Conservation (phyloP, 2,797 vertebrate species). For the Rhinophrynus dorsalis region DNA sequence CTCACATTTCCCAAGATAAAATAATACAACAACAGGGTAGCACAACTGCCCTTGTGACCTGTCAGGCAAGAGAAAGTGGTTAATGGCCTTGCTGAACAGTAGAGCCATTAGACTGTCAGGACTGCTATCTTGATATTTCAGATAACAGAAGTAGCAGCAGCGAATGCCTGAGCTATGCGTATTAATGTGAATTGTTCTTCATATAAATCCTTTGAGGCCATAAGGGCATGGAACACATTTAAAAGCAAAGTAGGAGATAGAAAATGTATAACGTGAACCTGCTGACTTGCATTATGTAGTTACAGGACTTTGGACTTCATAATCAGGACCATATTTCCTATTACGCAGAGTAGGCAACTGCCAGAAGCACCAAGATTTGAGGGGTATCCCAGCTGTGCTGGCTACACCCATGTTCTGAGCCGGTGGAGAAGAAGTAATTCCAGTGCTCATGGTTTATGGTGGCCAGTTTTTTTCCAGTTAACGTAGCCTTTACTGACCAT, state of each 20-base stretch:
- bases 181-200: constrained; percentile 18
- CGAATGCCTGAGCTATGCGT: constrained; percentile 14
- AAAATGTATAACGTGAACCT: constrained; percentile 4
- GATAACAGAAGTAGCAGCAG: constrained; percentile 24
- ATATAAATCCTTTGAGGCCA: constrained; percentile 13
- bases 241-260: not conserved
- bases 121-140: constrained; percentile 2
- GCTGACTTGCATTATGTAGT: constrained; percentile 13
- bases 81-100: not conserved
- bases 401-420: too few relatives aligned
- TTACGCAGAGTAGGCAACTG: too few relatives aligned
- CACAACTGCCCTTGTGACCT: not conserved
- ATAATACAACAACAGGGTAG: not conserved
- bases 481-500: too few relatives aligned
- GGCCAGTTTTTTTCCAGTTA: too few relatives aligned
- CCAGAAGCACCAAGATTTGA: too few relatives aligned
- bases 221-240: too few relatives aligned
- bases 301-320: constrained; percentile 27
- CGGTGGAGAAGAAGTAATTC: too few relatives aligned
- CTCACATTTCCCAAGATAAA: too few relatives aligned
- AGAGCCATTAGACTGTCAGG: constrained; percentile 4
- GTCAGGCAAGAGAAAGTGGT: not conserved
- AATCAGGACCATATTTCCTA: too few relatives aligned
- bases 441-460: too few relatives aligned
- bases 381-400: too few relatives aligned